phyloP scores from a whole-genome alignment of 2,113 vertebrate species.

The Pterophyllum scalare region DNA sequence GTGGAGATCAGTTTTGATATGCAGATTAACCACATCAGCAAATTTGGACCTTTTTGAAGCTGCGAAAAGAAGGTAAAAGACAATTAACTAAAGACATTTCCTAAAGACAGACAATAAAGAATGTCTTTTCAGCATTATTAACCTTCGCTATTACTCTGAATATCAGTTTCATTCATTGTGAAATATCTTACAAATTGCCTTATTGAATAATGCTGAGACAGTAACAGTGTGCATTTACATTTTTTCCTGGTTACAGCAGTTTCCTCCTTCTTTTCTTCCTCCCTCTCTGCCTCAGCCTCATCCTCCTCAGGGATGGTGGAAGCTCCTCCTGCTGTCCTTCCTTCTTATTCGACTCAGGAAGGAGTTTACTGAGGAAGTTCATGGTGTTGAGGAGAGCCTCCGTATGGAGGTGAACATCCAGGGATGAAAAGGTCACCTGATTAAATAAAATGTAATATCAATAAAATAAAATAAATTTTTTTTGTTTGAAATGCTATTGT shows the following conservation, averaged over 20 bases:
- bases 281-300: constrained; percentile 73
- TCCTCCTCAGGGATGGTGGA: constrained; percentile 74
- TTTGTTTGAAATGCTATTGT: not conserved
- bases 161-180: not conserved
- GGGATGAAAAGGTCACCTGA: constrained; percentile 91
- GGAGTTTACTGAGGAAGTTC: constrained; percentile 88
- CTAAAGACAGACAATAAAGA: not conserved
- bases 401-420: constrained; percentile 95
- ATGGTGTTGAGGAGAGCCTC: constrained; percentile 92
- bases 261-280: constrained; percentile 86
- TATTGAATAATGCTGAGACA: not conserved
- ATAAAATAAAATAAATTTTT: not conserved
- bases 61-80: constrained; percentile 49
- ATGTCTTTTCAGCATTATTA: not conserved
- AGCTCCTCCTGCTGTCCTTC: constrained; percentile 77
- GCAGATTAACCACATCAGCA: constrained; percentile 89
- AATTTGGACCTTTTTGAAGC: constrained; percentile 85
- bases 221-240: not conserved
- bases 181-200: not conserved
- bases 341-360: constrained; percentile 81
- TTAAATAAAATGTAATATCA: not conserved
- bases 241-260: constrained; percentile 65
- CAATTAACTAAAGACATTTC: not conserved
- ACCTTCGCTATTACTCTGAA: not conserved
- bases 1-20: constrained; percentile 90